Evolutionary conservation across 2,888 invertebrate genomes (phyloP), one percentile per base, ranked within the genome.

Genomic region (Harmothoe impar): DNA sequence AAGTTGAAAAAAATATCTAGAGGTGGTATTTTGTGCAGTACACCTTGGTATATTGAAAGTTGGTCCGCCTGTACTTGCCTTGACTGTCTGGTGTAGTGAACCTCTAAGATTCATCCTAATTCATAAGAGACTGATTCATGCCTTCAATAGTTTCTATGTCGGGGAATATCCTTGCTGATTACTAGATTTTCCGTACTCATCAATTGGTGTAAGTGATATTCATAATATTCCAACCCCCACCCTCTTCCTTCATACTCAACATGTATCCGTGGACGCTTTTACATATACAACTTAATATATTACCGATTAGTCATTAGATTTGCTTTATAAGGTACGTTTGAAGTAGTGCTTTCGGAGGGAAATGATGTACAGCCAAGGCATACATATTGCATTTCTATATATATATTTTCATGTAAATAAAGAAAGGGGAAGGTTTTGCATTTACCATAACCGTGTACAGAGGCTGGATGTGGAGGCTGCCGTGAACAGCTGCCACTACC

Each of bases 381-480:
- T 86, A 86, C 56, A 56, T 52, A 86, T 86, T 86, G 86, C 86
- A 86, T 86, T 86, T 86, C 86, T 86, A 86, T 86, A 52, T 86
- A 86, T 86, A 52, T 86, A 86, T 86, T 86, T 86, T 86, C 86
- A 54, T 86, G 86, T 86, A 86, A 86, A 86, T 86, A 86, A 86
- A 54, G 54, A 29, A 52, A 86, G 25, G 15, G 31, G 25, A 72
- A 72, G 23, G 62, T 62, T 86, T 52, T 86, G 86, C 86, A 86
- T 86, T 86, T 86, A 86, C 86, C 86, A 86, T 86, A 25, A 86
- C 35, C 43, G 3, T 81, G 43, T 81, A 81, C 81, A 81, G 86
- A 86, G 29, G 52, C 12, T 86, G 86, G 52, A 54, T 56, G 33
- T 54, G 86, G 56, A 86, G 86, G 86, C 86, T 86, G 81, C 33